These are phyloP conservation scores for Agrotis ipsilon DNA, from an alignment of 2,888 invertebrate species.

Conservation along the genomic window DNA sequence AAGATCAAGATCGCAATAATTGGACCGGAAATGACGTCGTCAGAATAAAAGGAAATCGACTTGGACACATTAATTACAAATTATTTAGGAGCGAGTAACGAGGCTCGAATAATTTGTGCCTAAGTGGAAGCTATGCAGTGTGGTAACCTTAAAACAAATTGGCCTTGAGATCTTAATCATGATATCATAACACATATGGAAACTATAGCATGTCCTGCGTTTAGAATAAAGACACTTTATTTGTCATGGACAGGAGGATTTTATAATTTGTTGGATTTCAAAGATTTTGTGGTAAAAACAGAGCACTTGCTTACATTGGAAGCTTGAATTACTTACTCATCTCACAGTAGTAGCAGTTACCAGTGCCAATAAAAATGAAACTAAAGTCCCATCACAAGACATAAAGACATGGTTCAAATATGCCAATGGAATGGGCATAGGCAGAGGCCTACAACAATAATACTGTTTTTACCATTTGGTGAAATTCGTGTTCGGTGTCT, in stretches of 20 bases:
- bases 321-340: neutral
- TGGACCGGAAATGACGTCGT: conserved; percentile 45
- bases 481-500: too few species aligned
- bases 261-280: neutral
- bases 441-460: too few species aligned
- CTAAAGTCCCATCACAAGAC: too few species aligned
- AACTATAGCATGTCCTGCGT: conserved; percentile 1
- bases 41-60: conserved; percentile 55
- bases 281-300: neutral
- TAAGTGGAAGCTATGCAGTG: conserved; percentile 9
- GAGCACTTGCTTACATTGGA: neutral
- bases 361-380: neutral
- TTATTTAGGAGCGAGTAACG: conserved; percentile 40
- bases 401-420: too few species aligned
- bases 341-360: too few species aligned
- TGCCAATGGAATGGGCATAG: too few species aligned
- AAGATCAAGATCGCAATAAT: conserved; percentile 33
- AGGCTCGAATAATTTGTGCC: conserved; percentile 20
- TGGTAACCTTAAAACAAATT: conserved; percentile 30
- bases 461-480: too few species aligned
- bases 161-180: conserved; percentile 41
- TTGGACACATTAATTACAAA: conserved; percentile 50
- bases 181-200: conserved; percentile 30
- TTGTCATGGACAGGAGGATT: neutral
- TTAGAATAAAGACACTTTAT: conserved; percentile 21